phyloP scores from a whole-genome alignment of 2,888 invertebrate genomes.

The Drosophila formosana region DNA sequence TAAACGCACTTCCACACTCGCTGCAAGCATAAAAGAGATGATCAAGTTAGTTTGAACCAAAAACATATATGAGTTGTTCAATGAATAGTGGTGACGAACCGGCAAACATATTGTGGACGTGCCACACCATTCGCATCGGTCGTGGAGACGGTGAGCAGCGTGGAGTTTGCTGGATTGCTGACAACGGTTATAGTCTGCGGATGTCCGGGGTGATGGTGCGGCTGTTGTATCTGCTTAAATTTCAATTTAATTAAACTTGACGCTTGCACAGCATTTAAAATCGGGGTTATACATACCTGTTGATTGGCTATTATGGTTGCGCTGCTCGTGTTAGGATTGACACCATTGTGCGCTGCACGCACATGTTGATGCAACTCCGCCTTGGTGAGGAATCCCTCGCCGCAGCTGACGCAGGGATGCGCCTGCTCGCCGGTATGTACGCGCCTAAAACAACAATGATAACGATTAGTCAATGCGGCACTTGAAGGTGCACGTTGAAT shows the following conservation, averaged over 20 bases:
- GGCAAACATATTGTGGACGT: constrained; percentile 85
- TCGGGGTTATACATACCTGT: constrained; percentile 82
- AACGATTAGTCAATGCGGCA: not conserved
- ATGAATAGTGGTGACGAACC: constrained; percentile 67
- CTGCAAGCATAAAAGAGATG: constrained; percentile 65
- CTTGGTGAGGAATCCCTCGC: constrained; percentile 91
- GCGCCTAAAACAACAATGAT: constrained; percentile 81
- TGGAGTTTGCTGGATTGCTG: constrained; percentile 84
- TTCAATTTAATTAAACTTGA: constrained; percentile 65
- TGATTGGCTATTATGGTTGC: constrained; percentile 83
- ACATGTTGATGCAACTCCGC: constrained; percentile 89
- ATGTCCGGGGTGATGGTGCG: constrained; percentile 86
- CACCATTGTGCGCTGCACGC: constrained; percentile 86
- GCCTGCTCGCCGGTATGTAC: constrained; percentile 91
- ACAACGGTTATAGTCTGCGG: constrained; percentile 85
- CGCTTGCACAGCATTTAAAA: not conserved
- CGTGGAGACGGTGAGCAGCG: constrained; percentile 83
- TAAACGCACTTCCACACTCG: constrained; percentile 89
- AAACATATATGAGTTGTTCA: not conserved
- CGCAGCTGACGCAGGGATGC: constrained; percentile 91
- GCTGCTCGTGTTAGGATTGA: constrained; percentile 85
- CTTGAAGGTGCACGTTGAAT: too few relatives aligned
- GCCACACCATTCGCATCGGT: constrained; percentile 83
- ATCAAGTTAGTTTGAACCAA: not conserved
- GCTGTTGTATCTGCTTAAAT: constrained; percentile 81